Conservation (phyloP, 2,888 invertebrate species). For the Globia sparganii region DNA sequence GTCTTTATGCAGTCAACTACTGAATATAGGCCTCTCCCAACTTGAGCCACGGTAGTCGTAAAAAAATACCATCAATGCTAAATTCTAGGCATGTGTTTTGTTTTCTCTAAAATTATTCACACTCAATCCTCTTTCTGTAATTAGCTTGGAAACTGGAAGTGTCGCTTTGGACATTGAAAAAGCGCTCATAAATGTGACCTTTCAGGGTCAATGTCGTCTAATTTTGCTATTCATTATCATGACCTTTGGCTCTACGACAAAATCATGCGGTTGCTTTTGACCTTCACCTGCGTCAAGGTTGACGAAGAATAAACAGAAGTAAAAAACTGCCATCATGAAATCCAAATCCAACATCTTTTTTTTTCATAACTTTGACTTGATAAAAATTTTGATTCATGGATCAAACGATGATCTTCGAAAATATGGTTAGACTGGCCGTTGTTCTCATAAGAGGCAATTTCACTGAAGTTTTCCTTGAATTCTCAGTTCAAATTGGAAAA, state of each 20-base stretch:
- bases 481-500: conserved; percentile 2
- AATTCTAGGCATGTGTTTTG: conserved; percentile 5
- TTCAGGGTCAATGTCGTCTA: conserved; percentile 52
- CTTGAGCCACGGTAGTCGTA: background rate
- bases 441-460: background rate
- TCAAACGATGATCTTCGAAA: background rate
- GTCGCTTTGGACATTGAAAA: conserved; percentile 40
- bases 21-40: background rate
- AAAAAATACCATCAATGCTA: background rate
- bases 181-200: conserved; percentile 54
- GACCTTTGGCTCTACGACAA: conserved; percentile 54
- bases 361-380: background rate
- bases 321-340: background rate
- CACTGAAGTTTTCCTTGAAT: background rate
- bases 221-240: conserved; percentile 45
- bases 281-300: conserved; percentile 38
- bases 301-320: conserved; percentile 10
- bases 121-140: conserved; percentile 37
- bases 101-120: conserved; percentile 12
- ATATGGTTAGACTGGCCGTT: background rate
- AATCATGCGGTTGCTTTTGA: conserved; percentile 44
- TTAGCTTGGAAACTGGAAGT: conserved; percentile 45
- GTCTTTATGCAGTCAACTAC: too few species aligned
- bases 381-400: too few species aligned
- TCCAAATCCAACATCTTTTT: background rate